These are phyloP conservation scores for Lateolabrax maculatus DNA, from an alignment of 2,797 vertebrate species.

Conservation along the genomic window DNA sequence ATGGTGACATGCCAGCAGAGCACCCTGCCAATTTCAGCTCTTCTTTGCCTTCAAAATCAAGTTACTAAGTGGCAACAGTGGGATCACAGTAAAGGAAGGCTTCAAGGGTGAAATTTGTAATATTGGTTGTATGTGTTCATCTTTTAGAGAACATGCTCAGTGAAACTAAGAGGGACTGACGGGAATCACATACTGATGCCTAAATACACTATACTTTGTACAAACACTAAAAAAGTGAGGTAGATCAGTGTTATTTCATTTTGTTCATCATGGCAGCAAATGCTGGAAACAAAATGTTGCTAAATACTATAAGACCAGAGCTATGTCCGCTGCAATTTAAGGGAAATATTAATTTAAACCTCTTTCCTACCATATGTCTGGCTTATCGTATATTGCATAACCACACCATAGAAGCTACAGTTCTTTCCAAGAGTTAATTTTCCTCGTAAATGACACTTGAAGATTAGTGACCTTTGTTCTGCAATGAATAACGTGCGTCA, in stretches of 20 bases:
- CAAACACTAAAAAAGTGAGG: background rate
- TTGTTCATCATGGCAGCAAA: background rate
- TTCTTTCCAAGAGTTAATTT: conserved; percentile 36
- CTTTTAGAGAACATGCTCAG: background rate
- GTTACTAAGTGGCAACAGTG: conserved; percentile 26
- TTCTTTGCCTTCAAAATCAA: conserved; percentile 52
- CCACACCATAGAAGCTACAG: conserved; percentile 10
- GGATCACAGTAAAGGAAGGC: conserved; percentile 1
- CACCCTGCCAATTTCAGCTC: conserved; percentile 37
- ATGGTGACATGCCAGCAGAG: conserved; percentile 66
- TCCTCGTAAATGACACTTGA: conserved; percentile 5
- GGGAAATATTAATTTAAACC: background rate
- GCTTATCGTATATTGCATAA: conserved; percentile 7
- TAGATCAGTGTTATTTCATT: background rate
- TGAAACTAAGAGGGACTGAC: background rate
- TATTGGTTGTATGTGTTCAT: background rate
- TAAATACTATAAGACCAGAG: background rate
- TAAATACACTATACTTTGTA: background rate
- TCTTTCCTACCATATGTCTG: background rate
- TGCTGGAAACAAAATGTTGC: background rate
- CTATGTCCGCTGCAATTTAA: background rate
- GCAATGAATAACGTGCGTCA: conserved; percentile 11
- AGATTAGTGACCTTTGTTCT: conserved; percentile 27
- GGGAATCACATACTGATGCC: background rate
- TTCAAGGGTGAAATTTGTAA: conserved; percentile 21